Percentiles rank a stretch among this genome's conserved stretches.
These are phyloP conservation scores for Mamestra brassicae DNA, from an alignment of 2,888 invertebrate genomes.

Conservation along the genomic window DNA sequence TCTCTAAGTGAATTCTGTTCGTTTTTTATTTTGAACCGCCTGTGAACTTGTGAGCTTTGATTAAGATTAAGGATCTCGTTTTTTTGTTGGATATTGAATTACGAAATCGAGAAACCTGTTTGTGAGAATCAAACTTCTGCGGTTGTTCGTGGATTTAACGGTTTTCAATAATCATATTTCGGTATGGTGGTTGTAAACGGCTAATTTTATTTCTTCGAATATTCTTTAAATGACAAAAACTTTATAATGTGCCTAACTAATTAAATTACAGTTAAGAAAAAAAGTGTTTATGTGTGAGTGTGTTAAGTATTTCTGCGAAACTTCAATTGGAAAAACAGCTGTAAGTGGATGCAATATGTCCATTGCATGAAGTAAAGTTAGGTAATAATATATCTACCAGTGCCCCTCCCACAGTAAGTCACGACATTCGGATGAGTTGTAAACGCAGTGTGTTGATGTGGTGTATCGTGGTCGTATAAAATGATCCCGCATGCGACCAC, in stretches of 20 bases:
- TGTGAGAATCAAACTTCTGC: constrained; percentile 29
- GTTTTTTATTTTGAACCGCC: constrained; percentile 62
- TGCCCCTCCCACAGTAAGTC: constrained; percentile 24
- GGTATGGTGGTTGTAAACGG: background rate
- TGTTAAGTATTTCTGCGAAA: background rate
- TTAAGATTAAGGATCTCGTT: constrained; percentile 47
- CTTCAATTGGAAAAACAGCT: background rate
- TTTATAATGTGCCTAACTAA: background rate
- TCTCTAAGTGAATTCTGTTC: constrained; percentile 52
- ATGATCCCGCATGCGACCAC: constrained; percentile 88
- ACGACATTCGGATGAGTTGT: constrained; percentile 43
- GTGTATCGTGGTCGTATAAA: constrained; percentile 75
- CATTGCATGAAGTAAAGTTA: constrained; percentile 1
- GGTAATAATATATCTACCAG: constrained; percentile 2
- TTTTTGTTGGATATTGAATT: constrained; percentile 43
- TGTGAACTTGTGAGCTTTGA: constrained; percentile 44
- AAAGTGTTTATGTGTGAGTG: background rate
- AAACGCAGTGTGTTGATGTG: constrained; percentile 49
- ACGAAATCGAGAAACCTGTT: constrained; percentile 54
- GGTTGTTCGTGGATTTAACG: constrained; percentile 27
- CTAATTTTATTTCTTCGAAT: no score
- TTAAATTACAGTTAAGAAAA: background rate
- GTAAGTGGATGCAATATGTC: constrained; percentile 2
- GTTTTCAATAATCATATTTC: constrained; percentile 28
- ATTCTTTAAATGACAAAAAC: background rate